These are phyloP conservation scores for Pyrochroa serraticornis DNA, from an alignment of 2,888 invertebrate genomes.

Conservation along the genomic window DNA sequence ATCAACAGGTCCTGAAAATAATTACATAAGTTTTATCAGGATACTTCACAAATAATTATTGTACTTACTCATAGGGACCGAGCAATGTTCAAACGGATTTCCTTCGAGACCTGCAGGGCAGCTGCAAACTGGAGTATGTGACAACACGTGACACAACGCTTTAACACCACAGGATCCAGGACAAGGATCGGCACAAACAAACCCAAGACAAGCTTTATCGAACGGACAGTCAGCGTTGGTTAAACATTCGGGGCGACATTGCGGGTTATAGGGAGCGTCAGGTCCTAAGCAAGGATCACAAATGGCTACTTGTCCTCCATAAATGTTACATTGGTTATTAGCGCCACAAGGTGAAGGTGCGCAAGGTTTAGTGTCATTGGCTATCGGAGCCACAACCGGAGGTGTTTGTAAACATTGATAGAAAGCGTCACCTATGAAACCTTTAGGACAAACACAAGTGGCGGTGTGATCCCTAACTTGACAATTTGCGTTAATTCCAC, in stretches of 20 bases:
- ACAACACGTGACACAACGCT: conserved; percentile 72
- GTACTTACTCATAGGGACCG: conserved; percentile 64
- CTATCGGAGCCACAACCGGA: conserved; percentile 44
- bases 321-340: conserved; percentile 70
- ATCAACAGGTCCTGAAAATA: conserved; percentile 47
- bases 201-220: conserved; percentile 75
- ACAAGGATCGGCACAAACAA: conserved; percentile 78
- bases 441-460: conserved; percentile 78
- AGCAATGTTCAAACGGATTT: conserved; percentile 80
- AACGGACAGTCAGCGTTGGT: conserved; percentile 81
- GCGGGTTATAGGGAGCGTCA: conserved; percentile 70
- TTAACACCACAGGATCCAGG: conserved; percentile 80
- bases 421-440: conserved; percentile 81
- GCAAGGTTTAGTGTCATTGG: conserved; percentile 73
- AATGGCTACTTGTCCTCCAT: conserved; percentile 76
- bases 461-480: conserved; percentile 81
- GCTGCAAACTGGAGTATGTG: conserved; percentile 75
- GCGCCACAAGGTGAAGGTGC: conserved; percentile 79
- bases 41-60: neutral
- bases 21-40: conserved; percentile 3
- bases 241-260: conserved; percentile 83
- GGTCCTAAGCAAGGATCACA: conserved; percentile 78
- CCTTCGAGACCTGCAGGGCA: conserved; percentile 73
- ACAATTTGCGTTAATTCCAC: conserved; percentile 83
- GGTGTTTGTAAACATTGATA: conserved; percentile 70